Base-by-base conservation (phyloP, 2,888 invertebrate species). In the Deilephila porcellus region DNA sequence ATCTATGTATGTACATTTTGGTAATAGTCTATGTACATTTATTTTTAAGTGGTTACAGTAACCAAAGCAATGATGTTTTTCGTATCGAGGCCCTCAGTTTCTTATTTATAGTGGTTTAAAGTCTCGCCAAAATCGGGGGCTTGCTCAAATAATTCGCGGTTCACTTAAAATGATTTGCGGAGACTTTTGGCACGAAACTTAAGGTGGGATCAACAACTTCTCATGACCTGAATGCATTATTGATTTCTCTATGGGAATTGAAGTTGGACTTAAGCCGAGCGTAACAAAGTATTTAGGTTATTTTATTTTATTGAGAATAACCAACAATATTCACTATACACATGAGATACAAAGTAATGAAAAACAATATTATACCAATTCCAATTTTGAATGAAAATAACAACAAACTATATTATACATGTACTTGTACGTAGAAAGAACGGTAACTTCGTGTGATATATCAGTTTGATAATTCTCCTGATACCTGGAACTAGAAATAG, bases 21-120 rank as follows among this genome's bases (percentile, higher is more conserved):
- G 7, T 56, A 56, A 56, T 19, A 25, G n/a, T n/a, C n/a, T n/a
- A n/a, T n/a, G n/a, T 20, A 17, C 37, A 56, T 64, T 59, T 72
- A 25, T 25, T 25, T 67, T 72, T 56, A 25, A 53, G 64, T n/a
- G 45, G 3, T 59, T 37, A 37, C 17, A 37, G 29, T 25, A 60
- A 56, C 32, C 59, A 37, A 72, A 71, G 17, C 11, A 53, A 8
- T 32, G 29, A 59, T 53, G 37, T 72, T 64, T 72, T 19, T 72
- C 45, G 37, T 59, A 37, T 64, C 37, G 56, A 64, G 8, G 20
- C 34, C 52, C 63, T 63, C 53, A 19, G 11, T 60, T 60, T 71
- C 71, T 20, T 53, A 56, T 64, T 72, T 56, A 59, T 32, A 62
- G 56, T 17, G 72, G 72, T 59, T 60, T 67, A 73, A 73, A 67